A percentile compares a stretch with the other conserved stretches of the same genome.
These are phyloP conservation scores for Morpho deidamia DNA, from an alignment of 2,888 invertebrate species.

Conservation along the genomic window DNA sequence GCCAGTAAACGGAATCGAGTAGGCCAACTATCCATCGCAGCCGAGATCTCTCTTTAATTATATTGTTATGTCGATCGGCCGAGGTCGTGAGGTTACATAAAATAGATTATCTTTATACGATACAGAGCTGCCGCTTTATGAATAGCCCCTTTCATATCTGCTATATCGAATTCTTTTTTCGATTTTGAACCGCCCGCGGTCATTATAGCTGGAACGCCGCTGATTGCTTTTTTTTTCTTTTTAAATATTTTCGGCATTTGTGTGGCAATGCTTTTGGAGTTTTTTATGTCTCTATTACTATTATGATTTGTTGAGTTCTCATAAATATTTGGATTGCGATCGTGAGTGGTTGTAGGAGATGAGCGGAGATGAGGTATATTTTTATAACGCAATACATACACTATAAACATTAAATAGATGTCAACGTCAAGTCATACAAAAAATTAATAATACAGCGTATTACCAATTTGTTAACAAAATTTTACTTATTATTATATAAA, in stretches of 20 bases:
- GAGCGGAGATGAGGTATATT: not conserved
- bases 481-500: too few species aligned
- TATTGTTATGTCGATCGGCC: slow-evolving; percentile 67
- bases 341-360: not conserved
- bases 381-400: too few species aligned
- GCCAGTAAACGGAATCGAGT: slow-evolving; percentile 42
- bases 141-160: slow-evolving; percentile 54
- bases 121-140: slow-evolving; percentile 55
- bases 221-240: slow-evolving; percentile 29
- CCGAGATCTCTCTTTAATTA: slow-evolving; percentile 73
- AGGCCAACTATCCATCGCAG: slow-evolving; percentile 30
- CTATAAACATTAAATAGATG: too few species aligned
- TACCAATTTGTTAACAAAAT: too few species aligned
- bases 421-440: too few species aligned
- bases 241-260: slow-evolving; percentile 25
- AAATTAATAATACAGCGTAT: too few species aligned
- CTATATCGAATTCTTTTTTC: slow-evolving; percentile 56
- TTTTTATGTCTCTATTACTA: slow-evolving; percentile 14
- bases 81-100: slow-evolving; percentile 76
- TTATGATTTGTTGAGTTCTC: slow-evolving; percentile 3
- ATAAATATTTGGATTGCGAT: slow-evolving; percentile 5
- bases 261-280: slow-evolving; percentile 15
- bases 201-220: slow-evolving; percentile 50
- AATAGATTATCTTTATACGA: slow-evolving; percentile 74
- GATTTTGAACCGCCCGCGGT: slow-evolving; percentile 38